These are phyloP conservation scores for Cancer borealis DNA, from an alignment of 2,888 invertebrate species.

Conservation along the genomic window DNA sequence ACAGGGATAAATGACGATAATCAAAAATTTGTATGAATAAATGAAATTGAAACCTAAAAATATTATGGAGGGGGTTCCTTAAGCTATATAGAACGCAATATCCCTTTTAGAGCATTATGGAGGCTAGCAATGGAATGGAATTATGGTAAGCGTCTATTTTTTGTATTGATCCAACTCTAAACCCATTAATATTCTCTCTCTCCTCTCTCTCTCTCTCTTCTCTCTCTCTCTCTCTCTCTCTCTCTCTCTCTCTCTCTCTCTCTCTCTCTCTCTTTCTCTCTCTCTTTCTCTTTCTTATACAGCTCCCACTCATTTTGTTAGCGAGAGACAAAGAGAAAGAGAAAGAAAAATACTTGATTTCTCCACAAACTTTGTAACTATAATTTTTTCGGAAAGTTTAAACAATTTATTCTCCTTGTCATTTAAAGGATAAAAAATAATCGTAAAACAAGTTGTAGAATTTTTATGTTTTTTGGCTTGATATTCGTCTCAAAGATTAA, in stretches of 20 bases:
- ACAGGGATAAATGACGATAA: no score
- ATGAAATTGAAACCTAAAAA: not conserved
- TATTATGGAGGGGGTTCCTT: not conserved
- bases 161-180: not conserved
- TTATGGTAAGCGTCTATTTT: not conserved
- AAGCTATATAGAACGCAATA: not conserved
- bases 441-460: not conserved
- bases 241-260: constrained; percentile 32
- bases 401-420: constrained; percentile 1
- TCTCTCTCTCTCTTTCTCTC: constrained; percentile 37
- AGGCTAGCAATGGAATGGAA: not conserved
- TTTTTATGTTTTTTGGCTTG: not conserved
- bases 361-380: constrained; percentile 22
- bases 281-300: not conserved
- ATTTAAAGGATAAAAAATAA: not conserved
- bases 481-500: not conserved
- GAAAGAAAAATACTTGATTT: not conserved
- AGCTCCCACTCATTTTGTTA: not conserved
- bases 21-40: no score
- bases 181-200: not conserved
- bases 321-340: not conserved
- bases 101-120: constrained; percentile 9
- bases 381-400: constrained; percentile 12
- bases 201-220: constrained; percentile 26
- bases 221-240: constrained; percentile 36